Percentiles rank a stretch among this genome's conserved stretches.
Evolutionary conservation across 2,797 vertebrate species (phyloP).

Genomic region (Rhynchotus rufescens): DNA sequence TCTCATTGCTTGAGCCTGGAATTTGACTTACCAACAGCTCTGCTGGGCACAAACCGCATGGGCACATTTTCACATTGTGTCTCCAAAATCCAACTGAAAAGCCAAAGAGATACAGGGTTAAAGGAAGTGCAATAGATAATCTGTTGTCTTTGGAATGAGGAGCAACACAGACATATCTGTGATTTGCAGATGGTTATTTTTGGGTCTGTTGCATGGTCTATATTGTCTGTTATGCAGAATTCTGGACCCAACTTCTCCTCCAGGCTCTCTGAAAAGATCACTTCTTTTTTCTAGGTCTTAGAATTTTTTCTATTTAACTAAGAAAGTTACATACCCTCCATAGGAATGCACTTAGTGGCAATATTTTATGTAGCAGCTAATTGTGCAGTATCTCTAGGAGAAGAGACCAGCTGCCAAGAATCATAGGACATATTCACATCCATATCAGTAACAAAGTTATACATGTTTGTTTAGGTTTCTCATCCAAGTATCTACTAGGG

Average conservation of each 20-base stretch:
- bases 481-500: background rate
- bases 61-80: background rate
- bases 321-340: background rate
- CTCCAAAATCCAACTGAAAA: background rate
- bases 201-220: background rate
- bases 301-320: background rate
- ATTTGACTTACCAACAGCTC: background rate
- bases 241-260: conserved; percentile 5
- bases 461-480: background rate
- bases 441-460: background rate
- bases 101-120: background rate
- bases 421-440: background rate
- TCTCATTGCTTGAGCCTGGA: background rate
- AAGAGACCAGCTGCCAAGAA: background rate
- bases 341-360: background rate
- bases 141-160: background rate
- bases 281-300: conserved; percentile 17
- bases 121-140: background rate
- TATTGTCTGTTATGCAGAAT: background rate
- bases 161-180: background rate
- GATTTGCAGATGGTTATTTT: background rate
- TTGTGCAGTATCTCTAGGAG: background rate
- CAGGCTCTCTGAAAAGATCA: conserved; percentile 2
- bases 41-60: background rate
- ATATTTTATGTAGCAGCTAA: background rate